Base-by-base conservation (phyloP, 1,140 invertebrate species). In the Propsilocerus akamusi region DNA sequence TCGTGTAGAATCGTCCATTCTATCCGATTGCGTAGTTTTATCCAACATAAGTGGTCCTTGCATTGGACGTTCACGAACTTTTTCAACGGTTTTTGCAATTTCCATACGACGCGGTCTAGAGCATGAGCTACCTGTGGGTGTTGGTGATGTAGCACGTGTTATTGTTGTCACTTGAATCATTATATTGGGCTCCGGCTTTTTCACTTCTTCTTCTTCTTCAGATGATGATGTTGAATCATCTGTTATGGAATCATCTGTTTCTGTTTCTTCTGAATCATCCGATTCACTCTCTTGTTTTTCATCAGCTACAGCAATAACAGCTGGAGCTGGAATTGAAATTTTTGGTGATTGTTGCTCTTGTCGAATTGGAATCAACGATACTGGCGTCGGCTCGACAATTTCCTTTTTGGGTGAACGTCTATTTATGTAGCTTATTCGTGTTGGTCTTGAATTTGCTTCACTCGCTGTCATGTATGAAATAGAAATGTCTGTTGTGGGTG, bases 121-220 rank as follows among this genome's bases (percentile, higher is more conserved):
- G 0, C 62, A 61, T 7, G 75, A 76, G 12, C 74, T 73, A n/a
- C 75, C 73, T 2, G 80, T 78, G 2, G 79, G 73, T 0, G 77
- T 81, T 1, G 83, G 84, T 7, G 83, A 86, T 2, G 83, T 87
- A 28, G 76, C 77, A 54, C 84, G 68, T 0, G 80, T 83, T 0
- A 82, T 68, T 17, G 86, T 73, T 5, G 70, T 71, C 5, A 86
- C 57, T 1, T 72, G 73, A 24, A 71, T 59, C 46, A 70, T 65
- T 11, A 69, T 68, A 51, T 65, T 61, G 32, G 8, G 26, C 17
- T 41, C 34, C 5, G 34, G 34, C 48, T 51, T 11, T 53, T 54
- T 47, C 28, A 25, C 41, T 49, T 48, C 48, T 30, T 47, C 22
- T 7, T 55, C 53, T 5, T 46, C 20, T 10, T 55, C 53, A 3